Evolutionary conservation across 2,888 invertebrate genomes (phyloP).

Genomic region (Lepidochitona cinerea): DNA sequence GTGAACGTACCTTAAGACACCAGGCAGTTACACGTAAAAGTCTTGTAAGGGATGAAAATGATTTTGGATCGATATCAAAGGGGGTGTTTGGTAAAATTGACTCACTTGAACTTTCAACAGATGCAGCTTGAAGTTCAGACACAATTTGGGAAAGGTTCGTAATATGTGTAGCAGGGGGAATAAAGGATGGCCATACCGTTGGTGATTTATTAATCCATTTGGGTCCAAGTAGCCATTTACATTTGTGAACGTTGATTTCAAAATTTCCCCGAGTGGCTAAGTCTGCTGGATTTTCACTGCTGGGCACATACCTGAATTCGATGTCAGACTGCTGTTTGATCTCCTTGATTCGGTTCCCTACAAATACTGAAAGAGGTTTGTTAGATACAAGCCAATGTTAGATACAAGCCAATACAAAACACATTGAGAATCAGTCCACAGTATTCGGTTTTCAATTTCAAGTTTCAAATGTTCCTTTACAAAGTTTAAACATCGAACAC

Average conservation of each 20-base stretch:
- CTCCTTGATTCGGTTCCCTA: background rate
- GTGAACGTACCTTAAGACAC: too few species aligned
- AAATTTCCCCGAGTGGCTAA: background rate
- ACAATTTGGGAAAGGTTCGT: too few species aligned
- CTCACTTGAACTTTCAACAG: too few species aligned
- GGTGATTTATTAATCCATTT: background rate
- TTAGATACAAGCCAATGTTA: background rate
- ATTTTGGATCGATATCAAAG: too few species aligned
- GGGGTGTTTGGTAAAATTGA: background rate
- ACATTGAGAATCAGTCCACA: background rate
- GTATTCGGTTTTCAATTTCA: background rate
- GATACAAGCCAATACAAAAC: too few species aligned
- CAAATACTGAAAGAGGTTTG: background rate
- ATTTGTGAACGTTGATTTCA: background rate
- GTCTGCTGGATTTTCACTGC: background rate
- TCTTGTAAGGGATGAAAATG: slow-evolving; percentile 11
- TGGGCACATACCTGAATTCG: background rate
- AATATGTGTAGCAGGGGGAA: background rate
- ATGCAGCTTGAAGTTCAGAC: too few species aligned
- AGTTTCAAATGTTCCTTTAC: background rate
- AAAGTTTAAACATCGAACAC: background rate
- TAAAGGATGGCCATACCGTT: background rate
- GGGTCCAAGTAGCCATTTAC: background rate
- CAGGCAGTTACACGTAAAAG: slow-evolving; percentile 15
- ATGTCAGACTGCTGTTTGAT: background rate